Percentiles rank a stretch among this genome's conserved stretches.
Evolutionary conservation across 1,140 invertebrate genomes (phyloP).

Genomic region (Psix sp.): DNA sequence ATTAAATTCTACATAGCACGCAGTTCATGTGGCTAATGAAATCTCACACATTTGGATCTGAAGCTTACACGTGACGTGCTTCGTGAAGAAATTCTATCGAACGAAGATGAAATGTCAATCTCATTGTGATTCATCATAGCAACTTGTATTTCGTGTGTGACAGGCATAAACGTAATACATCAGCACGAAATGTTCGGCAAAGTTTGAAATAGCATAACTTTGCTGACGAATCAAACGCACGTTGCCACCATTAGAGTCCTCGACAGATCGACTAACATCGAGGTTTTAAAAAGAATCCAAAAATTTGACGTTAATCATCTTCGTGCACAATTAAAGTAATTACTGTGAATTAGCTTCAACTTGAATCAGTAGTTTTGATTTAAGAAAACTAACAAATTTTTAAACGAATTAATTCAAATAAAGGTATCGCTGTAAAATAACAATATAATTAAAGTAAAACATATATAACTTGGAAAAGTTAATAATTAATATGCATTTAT

Average conservation of each 20-base stretch:
- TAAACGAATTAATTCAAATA: no score
- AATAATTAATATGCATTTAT: slow-evolving; percentile 32
- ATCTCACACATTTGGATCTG: not conserved
- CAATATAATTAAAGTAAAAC: no score
- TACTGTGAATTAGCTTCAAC: slow-evolving; percentile 46
- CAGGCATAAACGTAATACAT: slow-evolving; percentile 57
- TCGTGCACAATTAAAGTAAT: slow-evolving; percentile 31
- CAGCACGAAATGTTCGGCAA: slow-evolving; percentile 46
- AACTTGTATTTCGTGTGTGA: slow-evolving; percentile 55
- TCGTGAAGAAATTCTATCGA: slow-evolving; percentile 46
- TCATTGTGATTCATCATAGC: slow-evolving; percentile 53
- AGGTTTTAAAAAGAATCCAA: slow-evolving; percentile 29
- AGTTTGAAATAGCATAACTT: slow-evolving; percentile 58
- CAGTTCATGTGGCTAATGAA: no score
- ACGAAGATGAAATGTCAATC: slow-evolving; percentile 54
- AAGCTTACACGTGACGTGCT: not conserved
- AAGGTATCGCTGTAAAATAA: no score
- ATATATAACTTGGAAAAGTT: no score
- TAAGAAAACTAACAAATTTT: no score
- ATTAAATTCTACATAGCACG: slow-evolving; percentile 50
- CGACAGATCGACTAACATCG: slow-evolving; percentile 28
- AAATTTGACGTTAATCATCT: slow-evolving; percentile 39
- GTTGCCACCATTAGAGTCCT: slow-evolving; percentile 26
- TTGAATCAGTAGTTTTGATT: no score
- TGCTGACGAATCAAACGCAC: slow-evolving; percentile 40